Evolutionary conservation across 2,888 invertebrate species (phyloP).

Genomic region (Eulithis testata): DNA sequence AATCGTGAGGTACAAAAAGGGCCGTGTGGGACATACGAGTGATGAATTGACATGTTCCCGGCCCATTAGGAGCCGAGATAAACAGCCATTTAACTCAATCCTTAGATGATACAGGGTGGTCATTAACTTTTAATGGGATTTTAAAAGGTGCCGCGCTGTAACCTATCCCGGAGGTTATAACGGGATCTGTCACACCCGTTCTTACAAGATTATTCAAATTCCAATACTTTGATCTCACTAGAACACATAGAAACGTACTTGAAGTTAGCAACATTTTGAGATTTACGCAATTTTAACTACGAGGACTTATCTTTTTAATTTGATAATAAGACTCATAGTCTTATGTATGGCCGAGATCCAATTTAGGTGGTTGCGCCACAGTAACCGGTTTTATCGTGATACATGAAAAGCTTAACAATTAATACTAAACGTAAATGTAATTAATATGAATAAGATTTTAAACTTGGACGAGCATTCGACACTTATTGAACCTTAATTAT

Average conservation of each 20-base stretch:
- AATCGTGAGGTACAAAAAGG: slow-evolving; percentile 56
- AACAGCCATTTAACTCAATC: slow-evolving; percentile 79
- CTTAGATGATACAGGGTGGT: slow-evolving; percentile 57
- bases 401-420: too few relatives aligned
- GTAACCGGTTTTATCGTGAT: too few relatives aligned
- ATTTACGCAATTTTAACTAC: too few relatives aligned
- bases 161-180: neutral
- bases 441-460: neutral
- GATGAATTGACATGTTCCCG: slow-evolving; percentile 83
- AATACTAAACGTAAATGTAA: neutral
- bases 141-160: slow-evolving; percentile 25
- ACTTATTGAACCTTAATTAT: slow-evolving; percentile 2
- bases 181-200: slow-evolving; percentile 1
- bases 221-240: neutral
- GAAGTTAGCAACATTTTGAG: too few relatives aligned
- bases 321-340: too few relatives aligned
- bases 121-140: slow-evolving; percentile 27
- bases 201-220: slow-evolving; percentile 12
- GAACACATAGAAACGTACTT: too few relatives aligned
- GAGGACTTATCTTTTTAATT: too few relatives aligned
- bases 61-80: slow-evolving; percentile 79
- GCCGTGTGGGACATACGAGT: slow-evolving; percentile 60
- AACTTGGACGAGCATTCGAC: neutral
- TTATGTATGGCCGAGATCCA: too few relatives aligned
- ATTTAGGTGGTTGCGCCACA: too few relatives aligned